phyloP scores from a whole-genome alignment of 1,140 invertebrate species.

The Zaprionus taronus region DNA sequence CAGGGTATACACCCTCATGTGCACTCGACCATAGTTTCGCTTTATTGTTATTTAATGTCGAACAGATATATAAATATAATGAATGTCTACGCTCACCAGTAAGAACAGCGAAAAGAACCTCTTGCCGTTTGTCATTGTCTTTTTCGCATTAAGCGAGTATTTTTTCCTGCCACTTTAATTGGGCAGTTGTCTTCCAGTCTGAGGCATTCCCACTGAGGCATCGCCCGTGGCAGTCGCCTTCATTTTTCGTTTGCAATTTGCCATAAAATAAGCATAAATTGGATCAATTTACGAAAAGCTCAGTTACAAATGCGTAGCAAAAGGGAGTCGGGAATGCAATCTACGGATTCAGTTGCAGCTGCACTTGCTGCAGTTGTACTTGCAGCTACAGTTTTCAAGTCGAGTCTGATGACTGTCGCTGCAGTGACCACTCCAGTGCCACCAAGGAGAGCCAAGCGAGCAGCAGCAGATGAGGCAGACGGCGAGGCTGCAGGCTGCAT shows the following conservation, averaged over 20 bases:
- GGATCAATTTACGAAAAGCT: slow-evolving; percentile 80
- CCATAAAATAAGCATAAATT: slow-evolving; percentile 82
- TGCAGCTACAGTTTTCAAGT: slow-evolving; percentile 1
- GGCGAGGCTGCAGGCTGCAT: slow-evolving; percentile 41
- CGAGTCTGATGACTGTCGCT: slow-evolving; percentile 43
- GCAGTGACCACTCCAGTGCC: slow-evolving; percentile 63
- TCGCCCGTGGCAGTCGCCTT: slow-evolving; percentile 35
- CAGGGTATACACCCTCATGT: neutral
- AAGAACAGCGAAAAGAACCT: slow-evolving; percentile 12
- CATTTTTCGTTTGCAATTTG: slow-evolving; percentile 71
- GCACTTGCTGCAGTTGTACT: neutral
- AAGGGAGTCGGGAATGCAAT: slow-evolving; percentile 43
- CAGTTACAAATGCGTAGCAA: slow-evolving; percentile 68
- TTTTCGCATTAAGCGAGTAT: slow-evolving; percentile 19
- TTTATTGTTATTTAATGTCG: neutral
- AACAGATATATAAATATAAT: neutral
- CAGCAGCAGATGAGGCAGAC: slow-evolving; percentile 10
- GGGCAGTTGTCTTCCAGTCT: slow-evolving; percentile 12
- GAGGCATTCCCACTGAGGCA: slow-evolving; percentile 1
- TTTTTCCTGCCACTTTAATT: slow-evolving; percentile 40
- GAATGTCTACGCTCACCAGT: neutral
- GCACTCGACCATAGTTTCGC: neutral
- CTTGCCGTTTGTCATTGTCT: slow-evolving; percentile 13
- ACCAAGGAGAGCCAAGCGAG: slow-evolving; percentile 18
- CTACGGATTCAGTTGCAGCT: slow-evolving; percentile 46